phyloP scores from a whole-genome alignment of 2,888 invertebrate genomes.

The Eilema depressum region DNA sequence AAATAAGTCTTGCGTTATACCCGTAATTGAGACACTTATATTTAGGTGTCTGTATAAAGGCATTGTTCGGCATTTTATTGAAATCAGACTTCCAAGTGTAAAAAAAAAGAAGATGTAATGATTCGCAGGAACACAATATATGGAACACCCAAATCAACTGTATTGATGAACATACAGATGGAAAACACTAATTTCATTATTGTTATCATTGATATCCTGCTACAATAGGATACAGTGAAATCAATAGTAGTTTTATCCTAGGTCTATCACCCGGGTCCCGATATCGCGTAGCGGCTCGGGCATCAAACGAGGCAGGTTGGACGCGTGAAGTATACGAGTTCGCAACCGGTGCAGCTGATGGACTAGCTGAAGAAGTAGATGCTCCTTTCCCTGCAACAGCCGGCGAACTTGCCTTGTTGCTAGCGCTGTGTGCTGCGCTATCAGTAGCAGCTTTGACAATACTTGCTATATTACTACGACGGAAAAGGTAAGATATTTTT shows the following conservation, averaged over 20 bases:
- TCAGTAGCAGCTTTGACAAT: slow-evolving; percentile 86
- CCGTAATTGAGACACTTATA: too few species aligned
- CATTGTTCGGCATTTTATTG: too few species aligned
- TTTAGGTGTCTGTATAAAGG: too few species aligned
- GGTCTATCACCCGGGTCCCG: slow-evolving; percentile 86
- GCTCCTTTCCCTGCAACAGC: slow-evolving; percentile 82
- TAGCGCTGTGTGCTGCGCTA: slow-evolving; percentile 86
- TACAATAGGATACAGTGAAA: not conserved
- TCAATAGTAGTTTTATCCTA: slow-evolving; percentile 32
- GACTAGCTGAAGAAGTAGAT: slow-evolving; percentile 81
- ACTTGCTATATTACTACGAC: slow-evolving; percentile 86
- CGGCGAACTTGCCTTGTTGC: slow-evolving; percentile 78
- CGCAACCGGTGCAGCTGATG: slow-evolving; percentile 85
- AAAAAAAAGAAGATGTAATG: too few species aligned
- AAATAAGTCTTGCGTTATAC: too few species aligned
- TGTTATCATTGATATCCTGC: not conserved
- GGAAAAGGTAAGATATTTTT: slow-evolving; percentile 71
- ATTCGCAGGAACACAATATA: not conserved
- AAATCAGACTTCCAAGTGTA: too few species aligned
- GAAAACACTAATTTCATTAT: not conserved
- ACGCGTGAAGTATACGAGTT: slow-evolving; percentile 88
- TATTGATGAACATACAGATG: too few species aligned
- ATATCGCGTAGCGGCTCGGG: slow-evolving; percentile 88
- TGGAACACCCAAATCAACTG: not conserved
- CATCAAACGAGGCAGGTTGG: slow-evolving; percentile 88